Conservation (phyloP, 2,888 invertebrate species). For the Drosophila nigritarsus region DNA sequence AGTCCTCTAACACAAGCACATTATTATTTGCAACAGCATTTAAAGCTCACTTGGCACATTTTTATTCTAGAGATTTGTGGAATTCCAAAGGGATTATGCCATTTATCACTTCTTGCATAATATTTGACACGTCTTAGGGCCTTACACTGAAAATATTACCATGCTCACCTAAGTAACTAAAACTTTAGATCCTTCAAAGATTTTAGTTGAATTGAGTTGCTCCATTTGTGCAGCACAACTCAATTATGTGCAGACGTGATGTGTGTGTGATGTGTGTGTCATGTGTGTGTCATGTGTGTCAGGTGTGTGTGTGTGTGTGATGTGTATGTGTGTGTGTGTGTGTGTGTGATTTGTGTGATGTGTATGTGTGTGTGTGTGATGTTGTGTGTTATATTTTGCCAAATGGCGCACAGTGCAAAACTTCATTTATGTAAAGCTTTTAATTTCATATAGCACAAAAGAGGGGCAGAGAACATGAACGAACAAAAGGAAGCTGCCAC, state of each 20-base stretch:
- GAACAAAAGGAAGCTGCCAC: conserved; percentile 10
- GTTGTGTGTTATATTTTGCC: conserved; percentile 5
- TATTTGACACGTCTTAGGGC: neutral
- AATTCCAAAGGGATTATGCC: neutral
- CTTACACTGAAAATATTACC: neutral
- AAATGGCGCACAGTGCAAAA: conserved; percentile 32
- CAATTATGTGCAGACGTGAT: conserved; percentile 20
- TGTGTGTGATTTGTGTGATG: conserved; percentile 4
- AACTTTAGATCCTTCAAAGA: conserved; percentile 7
- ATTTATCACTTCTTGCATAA: neutral
- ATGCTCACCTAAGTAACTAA: conserved; percentile 4
- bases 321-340: neutral
- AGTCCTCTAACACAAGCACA: too few relatives aligned
- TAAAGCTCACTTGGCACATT: neutral
- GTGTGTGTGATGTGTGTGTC: conserved; percentile 6
- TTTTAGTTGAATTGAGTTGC: conserved; percentile 34
- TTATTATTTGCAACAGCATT: too few relatives aligned
- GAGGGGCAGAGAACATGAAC: neutral
- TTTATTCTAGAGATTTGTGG: neutral
- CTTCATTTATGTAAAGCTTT: conserved; percentile 62
- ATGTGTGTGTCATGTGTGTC: too few relatives aligned
- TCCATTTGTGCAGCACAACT: conserved; percentile 27
- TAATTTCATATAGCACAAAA: conserved; percentile 46
- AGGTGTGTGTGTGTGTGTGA: conserved; percentile 5
- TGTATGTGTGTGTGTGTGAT: conserved; percentile 3